phyloP scores from a whole-genome alignment of 2,888 invertebrate genomes.

The Drosophila barbarae region DNA sequence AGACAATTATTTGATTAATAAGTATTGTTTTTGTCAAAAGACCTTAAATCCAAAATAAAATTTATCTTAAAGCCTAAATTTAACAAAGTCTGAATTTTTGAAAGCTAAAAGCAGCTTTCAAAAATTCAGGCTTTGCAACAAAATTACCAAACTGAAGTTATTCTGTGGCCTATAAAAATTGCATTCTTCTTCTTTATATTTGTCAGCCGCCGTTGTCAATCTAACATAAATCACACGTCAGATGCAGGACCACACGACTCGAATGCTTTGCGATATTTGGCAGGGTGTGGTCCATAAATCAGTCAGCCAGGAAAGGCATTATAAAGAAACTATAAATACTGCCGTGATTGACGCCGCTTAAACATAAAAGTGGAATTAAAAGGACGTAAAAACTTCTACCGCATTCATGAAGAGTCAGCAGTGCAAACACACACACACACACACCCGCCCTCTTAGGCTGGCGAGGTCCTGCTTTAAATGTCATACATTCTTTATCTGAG shows the following conservation, averaged over 20 bases:
- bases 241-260: slow-evolving; percentile 11
- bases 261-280: not conserved
- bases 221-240: slow-evolving; percentile 23
- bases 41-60: not conserved
- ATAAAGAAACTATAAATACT: slow-evolving; percentile 53
- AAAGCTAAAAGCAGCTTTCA: no score
- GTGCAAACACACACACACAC: slow-evolving; percentile 33
- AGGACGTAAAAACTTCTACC: slow-evolving; percentile 53
- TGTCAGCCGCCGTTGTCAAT: slow-evolving; percentile 19
- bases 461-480: slow-evolving; percentile 26
- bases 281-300: slow-evolving; percentile 28
- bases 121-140: no score
- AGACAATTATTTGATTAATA: slow-evolving; percentile 39
- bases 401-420: slow-evolving; percentile 41
- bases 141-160: no score
- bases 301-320: slow-evolving; percentile 31
- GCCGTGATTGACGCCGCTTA: slow-evolving; percentile 56
- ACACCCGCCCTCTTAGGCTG: not conserved
- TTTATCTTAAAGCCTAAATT: no score
- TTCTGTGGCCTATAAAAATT: no score
- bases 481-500: slow-evolving; percentile 12
- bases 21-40: slow-evolving; percentile 51
- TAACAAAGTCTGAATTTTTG: no score
- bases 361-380: slow-evolving; percentile 65
- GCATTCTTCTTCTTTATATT: not conserved